These are phyloP conservation scores for Beris morrisii DNA, from an alignment of 2,888 invertebrate genomes.

Conservation along the genomic window DNA sequence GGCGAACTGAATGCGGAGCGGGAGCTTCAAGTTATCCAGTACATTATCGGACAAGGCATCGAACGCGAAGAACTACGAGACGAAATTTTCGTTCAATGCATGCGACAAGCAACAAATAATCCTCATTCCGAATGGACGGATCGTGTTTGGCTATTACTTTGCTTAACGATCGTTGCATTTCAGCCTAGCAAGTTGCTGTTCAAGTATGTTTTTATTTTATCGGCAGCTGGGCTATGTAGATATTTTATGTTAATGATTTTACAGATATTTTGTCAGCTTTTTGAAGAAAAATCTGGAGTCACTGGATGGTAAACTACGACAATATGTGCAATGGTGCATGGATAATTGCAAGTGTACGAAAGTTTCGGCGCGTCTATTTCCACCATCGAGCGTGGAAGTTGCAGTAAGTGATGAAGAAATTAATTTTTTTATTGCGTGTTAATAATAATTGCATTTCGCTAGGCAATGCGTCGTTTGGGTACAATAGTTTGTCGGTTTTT, in stretches of 20 bases:
- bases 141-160: slow-evolving; percentile 85
- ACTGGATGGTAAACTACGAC: slow-evolving; percentile 70
- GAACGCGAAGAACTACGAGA: slow-evolving; percentile 90
- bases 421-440: background rate
- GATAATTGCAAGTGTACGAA: slow-evolving; percentile 90
- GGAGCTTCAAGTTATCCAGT: slow-evolving; percentile 81
- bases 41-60: slow-evolving; percentile 81
- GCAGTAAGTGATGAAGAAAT: slow-evolving; percentile 65
- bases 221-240: background rate
- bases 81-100: slow-evolving; percentile 87
- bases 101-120: slow-evolving; percentile 86
- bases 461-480: slow-evolving; percentile 88
- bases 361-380: slow-evolving; percentile 76
- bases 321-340: slow-evolving; percentile 92
- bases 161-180: slow-evolving; percentile 88
- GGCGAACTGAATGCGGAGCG: slow-evolving; percentile 84
- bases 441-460: slow-evolving; percentile 10
- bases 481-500: slow-evolving; percentile 93
- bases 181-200: slow-evolving; percentile 65
- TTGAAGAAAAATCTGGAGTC: slow-evolving; percentile 67
- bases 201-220: slow-evolving; percentile 44
- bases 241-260: slow-evolving; percentile 40
- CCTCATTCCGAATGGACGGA: slow-evolving; percentile 82
- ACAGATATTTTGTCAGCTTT: slow-evolving; percentile 74
- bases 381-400: slow-evolving; percentile 91